phyloP scores from a whole-genome alignment of 2,113 vertebrate species.

The Atractosteus spatula region DNA sequence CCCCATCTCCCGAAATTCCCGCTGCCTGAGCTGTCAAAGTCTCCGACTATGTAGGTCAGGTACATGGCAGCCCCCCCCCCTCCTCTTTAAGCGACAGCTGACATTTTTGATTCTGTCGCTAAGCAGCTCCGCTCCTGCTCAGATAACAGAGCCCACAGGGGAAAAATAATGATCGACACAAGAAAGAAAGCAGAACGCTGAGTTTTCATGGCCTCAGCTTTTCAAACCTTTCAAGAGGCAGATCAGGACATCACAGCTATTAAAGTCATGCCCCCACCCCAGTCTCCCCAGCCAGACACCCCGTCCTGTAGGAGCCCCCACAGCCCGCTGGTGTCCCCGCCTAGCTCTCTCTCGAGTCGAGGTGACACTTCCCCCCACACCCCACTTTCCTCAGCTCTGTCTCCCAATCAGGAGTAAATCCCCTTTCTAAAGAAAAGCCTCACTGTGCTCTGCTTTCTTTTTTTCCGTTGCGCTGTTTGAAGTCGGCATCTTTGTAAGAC shows the following conservation, averaged over 20 bases:
- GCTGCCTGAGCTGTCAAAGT: no score
- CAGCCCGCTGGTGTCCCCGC: no score
- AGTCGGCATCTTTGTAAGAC: not conserved
- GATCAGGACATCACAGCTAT: no score
- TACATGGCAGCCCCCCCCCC: constrained; percentile 50
- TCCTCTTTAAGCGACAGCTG: constrained; percentile 57
- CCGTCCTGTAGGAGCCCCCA: no score
- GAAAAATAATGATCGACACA: constrained; percentile 58
- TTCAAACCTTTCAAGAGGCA: constrained; percentile 46
- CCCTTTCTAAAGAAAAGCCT: not conserved
- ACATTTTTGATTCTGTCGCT: constrained; percentile 73
- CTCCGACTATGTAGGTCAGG: constrained; percentile 67
- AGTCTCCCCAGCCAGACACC: no score
- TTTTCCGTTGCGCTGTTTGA: not conserved
- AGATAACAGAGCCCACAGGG: constrained; percentile 63
- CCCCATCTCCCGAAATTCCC: no score
- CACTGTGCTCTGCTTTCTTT: not conserved
- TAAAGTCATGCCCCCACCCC: no score
- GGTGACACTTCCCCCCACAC: not conserved
- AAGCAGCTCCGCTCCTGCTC: constrained; percentile 70
- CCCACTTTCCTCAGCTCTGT: not conserved
- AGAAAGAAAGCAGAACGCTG: constrained; percentile 3
- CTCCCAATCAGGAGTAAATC: not conserved
- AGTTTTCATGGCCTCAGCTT: constrained; percentile 43
- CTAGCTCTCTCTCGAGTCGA: no score